These are phyloP conservation scores for Formica selysi DNA, from an alignment of 1,140 invertebrate genomes.

Conservation along the genomic window DNA sequence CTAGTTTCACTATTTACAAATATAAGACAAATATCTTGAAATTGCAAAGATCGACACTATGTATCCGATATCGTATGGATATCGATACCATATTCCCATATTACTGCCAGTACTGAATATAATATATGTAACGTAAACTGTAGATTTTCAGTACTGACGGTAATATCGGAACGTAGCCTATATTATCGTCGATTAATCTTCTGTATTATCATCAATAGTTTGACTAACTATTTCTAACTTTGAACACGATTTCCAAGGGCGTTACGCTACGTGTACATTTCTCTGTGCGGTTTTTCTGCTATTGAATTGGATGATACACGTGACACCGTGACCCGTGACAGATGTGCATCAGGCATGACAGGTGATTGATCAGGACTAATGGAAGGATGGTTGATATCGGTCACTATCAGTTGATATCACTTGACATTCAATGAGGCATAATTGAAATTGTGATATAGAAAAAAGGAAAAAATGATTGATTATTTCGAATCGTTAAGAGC, in stretches of 20 bases:
- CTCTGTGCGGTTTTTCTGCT: not conserved
- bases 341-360: not conserved
- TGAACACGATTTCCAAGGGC: not conserved
- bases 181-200: not conserved
- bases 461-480: not conserved
- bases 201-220: not conserved
- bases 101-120: too few species aligned
- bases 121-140: too few species aligned
- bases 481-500: not conserved
- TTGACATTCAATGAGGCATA: not conserved
- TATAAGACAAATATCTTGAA: too few species aligned
- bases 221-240: not conserved
- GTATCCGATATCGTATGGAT: too few species aligned
- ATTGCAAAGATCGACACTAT: too few species aligned
- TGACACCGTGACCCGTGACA: not conserved
- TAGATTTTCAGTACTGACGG: too few species aligned
- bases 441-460: not conserved
- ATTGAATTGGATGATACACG: not conserved
- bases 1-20: too few species aligned
- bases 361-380: not conserved
- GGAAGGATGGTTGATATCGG: too few species aligned
- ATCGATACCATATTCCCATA: too few species aligned
- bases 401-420: too few species aligned
- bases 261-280: not conserved
- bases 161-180: too few species aligned